These are phyloP conservation scores for Strigamia maritima DNA, from an alignment of 2,888 invertebrate species.

Conservation along the genomic window DNA sequence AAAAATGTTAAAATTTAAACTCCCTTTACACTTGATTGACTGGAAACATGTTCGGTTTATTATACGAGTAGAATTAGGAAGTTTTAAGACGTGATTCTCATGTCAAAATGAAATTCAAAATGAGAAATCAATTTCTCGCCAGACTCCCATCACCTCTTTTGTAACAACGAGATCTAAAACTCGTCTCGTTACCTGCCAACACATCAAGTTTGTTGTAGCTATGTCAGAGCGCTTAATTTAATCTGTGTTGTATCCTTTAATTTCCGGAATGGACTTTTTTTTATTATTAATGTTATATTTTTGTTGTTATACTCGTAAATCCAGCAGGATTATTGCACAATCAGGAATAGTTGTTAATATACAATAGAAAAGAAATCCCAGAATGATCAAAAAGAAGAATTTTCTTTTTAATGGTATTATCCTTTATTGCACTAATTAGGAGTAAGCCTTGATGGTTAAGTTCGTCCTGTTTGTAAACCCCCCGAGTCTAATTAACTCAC, in stretches of 20 bases:
- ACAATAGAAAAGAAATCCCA: not conserved
- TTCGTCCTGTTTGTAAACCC: not conserved
- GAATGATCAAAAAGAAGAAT: not conserved
- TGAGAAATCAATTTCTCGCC: not conserved
- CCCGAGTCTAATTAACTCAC: not conserved
- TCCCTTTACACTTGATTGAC: not conserved
- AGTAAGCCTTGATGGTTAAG: not conserved
- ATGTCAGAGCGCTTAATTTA: not conserved
- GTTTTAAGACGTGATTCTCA: not conserved
- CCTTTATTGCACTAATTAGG: not conserved
- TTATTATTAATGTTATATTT: slow-evolving; percentile 1
- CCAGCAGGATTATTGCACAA: not conserved
- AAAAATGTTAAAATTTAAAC: not conserved
- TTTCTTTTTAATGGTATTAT: not conserved
- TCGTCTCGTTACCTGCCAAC: not conserved
- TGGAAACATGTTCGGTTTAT: not conserved
- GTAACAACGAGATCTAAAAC: not conserved
- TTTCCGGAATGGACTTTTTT: not conserved
- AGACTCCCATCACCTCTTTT: not conserved
- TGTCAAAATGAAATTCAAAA: not conserved
- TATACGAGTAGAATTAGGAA: not conserved
- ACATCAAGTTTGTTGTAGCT: not conserved
- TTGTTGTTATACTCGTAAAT: not conserved
- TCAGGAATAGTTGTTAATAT: not conserved
- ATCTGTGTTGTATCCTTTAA: not conserved